Evolutionary conservation across 2,888 invertebrate species (phyloP), one percentile per base, ranked within the genome.

Genomic region (Alloplasta piceator): DNA sequence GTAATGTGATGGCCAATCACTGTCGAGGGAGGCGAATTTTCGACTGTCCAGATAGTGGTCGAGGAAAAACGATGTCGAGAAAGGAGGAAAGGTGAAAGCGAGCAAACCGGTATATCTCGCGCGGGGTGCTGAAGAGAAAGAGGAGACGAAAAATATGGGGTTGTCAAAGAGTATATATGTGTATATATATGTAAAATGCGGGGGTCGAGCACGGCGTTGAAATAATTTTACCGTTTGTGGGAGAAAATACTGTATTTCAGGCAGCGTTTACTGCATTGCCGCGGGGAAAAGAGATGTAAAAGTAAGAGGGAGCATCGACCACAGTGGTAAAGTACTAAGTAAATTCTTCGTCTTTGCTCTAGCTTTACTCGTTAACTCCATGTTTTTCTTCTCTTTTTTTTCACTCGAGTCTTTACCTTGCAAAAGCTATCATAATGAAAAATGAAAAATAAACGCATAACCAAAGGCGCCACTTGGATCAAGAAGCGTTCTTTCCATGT

Each of bases 151-250:
- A 83, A 78, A 76, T 76, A 75, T 76, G 61, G 70, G 60, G 74
- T 61, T 74, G 64, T 26, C 61, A 58, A 41, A 58, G 43, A 48
- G 74, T 58, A 76, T 52, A 61, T 1, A 50, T 50, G n/a, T n/a
- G n/a, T 26, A 26, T 26, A 26, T 26, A 26, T 26, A 26, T 26
- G 26, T 26, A 26, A 1, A 72, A 61, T 58, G 50, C 41, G 74
- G 77, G 26, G 79, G 76, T 70, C 60, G 64, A 71, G 70, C 50
- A 14, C 52, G 46, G 39, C 55, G 76, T 75, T 63, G 72, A 73
- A 82, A 78, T 80, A 78, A 82, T 82, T 78, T 72, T 63, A 79
- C 78, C 70, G 74, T 78, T 83, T 78, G 66, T 50, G 50, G 73
- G 66, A 14, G 43, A 82, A 72, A 78, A 61, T 70, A 72, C 72